A percentile compares a stretch with the other conserved stretches of the same genome.
phyloP scores from a whole-genome alignment of 2,797 vertebrate genomes.

The Hypotaenidia okinawae region DNA sequence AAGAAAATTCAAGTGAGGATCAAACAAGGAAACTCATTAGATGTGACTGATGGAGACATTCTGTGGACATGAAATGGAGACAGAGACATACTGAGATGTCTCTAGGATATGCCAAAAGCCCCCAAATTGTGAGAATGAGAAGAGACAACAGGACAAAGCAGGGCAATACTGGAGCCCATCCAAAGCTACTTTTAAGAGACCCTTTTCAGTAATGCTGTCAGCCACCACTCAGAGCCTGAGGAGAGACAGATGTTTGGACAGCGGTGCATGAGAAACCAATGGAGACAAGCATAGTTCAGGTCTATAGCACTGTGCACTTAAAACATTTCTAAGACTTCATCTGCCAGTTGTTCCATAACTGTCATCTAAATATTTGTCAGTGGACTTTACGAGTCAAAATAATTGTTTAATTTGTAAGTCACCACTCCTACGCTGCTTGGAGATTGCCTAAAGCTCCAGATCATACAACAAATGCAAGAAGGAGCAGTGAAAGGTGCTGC shows the following conservation, averaged over 20 bases:
- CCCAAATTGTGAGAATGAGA: neutral
- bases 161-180: neutral
- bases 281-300: neutral
- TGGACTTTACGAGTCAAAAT: neutral
- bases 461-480: neutral
- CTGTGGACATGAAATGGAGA: neutral
- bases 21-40: neutral
- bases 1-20: neutral
- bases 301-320: neutral
- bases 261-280: neutral
- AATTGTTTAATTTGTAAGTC: neutral
- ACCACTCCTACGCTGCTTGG: neutral
- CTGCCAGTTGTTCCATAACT: neutral
- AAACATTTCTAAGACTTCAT: neutral
- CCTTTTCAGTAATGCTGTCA: neutral
- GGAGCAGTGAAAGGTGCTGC: neutral
- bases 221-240: neutral
- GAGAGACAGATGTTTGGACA: neutral
- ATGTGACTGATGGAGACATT: accelerated
- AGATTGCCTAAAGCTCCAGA: neutral
- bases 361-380: neutral
- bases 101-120: neutral
- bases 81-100: neutral
- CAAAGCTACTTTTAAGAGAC: neutral
- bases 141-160: neutral